Evolutionary conservation across 1,140 invertebrate species (phyloP).

Genomic region (Lasioglossum albipes): DNA sequence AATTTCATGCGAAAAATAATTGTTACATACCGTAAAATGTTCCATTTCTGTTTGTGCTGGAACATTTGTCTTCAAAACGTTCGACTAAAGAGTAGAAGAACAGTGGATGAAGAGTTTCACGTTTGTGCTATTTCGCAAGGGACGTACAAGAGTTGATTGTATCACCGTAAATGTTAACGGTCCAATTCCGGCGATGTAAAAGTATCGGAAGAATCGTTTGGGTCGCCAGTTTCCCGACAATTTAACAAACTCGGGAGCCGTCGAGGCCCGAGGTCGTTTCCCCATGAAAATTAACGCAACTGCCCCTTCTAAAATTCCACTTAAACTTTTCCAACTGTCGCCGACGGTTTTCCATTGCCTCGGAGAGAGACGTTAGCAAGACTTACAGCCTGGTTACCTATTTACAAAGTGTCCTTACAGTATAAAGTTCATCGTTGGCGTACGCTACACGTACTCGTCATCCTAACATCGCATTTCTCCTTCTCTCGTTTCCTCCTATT

Average conservation of each 20-base stretch:
- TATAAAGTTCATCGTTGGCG: constrained; percentile 25
- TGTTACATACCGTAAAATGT: no score
- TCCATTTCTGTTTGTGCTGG: no score
- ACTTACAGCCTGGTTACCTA: constrained; percentile 28
- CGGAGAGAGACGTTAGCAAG: constrained; percentile 3
- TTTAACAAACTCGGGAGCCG: background rate
- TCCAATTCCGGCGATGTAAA: no score
- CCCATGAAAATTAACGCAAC: no score
- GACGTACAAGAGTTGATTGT: no score
- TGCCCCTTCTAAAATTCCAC: background rate
- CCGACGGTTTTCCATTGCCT: background rate
- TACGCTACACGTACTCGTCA: constrained; percentile 10
- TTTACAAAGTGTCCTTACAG: constrained; percentile 43
- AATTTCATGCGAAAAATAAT: no score
- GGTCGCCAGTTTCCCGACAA: background rate
- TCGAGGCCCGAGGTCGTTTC: no score
- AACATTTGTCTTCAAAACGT: no score
- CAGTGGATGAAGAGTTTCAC: no score
- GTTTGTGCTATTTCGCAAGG: no score
- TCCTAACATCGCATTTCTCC: background rate
- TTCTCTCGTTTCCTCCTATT: background rate
- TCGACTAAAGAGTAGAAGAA: no score
- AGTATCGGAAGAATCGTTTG: background rate
- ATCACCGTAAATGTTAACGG: no score
- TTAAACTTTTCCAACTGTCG: background rate